Conservation (phyloP, 2,888 invertebrate genomes). For the Epinotia nisella region DNA sequence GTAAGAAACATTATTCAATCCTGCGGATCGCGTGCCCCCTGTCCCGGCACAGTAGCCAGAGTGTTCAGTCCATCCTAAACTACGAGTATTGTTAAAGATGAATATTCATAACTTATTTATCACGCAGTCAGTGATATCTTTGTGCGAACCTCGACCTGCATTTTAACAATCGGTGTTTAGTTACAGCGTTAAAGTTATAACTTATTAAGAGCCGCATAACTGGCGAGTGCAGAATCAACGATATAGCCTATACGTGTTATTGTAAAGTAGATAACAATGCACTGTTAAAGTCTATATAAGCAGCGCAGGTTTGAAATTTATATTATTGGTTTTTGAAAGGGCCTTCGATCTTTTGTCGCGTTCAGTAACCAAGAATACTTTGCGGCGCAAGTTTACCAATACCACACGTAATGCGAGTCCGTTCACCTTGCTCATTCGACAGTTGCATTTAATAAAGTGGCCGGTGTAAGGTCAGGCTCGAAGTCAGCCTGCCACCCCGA, state of each 20-base stretch:
- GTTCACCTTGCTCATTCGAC: slow-evolving; percentile 33
- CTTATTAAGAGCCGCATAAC: slow-evolving; percentile 21
- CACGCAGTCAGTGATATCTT: slow-evolving; percentile 19
- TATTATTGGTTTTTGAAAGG: slow-evolving; percentile 21
- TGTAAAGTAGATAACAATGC: slow-evolving; percentile 24
- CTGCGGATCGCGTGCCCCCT: slow-evolving; percentile 12
- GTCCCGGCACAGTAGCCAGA: neutral
- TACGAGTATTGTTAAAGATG: slow-evolving; percentile 8
- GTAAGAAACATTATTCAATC: slow-evolving; percentile 31
- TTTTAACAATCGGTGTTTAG: slow-evolving; percentile 24
- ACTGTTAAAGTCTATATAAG: slow-evolving; percentile 11
- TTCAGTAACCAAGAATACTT: slow-evolving; percentile 26
- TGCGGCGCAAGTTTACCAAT: slow-evolving; percentile 12
- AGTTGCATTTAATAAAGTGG: slow-evolving; percentile 23
- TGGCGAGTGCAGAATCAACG: neutral
- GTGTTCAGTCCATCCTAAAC: slow-evolving; percentile 12
- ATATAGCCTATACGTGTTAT: neutral
- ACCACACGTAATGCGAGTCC: slow-evolving; percentile 13
- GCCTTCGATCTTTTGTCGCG: slow-evolving; percentile 17
- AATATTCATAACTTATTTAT: slow-evolving; percentile 26
- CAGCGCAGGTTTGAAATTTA: slow-evolving; percentile 16
- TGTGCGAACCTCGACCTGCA: slow-evolving; percentile 34
- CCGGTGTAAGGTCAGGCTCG: slow-evolving; percentile 31
- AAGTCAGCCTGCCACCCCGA: slow-evolving; percentile 20
- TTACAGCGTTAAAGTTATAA: slow-evolving; percentile 11